Conservation (phyloP, 2,113 vertebrate species). For the Crypturellus undulatus region DNA sequence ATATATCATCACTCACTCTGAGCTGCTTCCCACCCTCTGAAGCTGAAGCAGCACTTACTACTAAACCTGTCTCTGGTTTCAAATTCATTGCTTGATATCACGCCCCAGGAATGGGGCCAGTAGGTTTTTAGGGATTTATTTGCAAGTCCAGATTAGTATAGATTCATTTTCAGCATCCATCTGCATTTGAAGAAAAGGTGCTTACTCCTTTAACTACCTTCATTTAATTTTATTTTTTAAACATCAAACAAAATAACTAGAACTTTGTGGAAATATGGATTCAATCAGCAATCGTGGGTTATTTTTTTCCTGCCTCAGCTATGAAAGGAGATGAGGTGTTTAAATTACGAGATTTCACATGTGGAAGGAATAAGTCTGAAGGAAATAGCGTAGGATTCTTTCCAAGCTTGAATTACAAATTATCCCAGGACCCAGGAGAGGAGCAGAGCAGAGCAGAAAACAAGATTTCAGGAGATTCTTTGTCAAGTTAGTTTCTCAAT, state of each 20-base stretch:
- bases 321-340: constrained; percentile 83
- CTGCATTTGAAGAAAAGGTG: constrained; percentile 5
- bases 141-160: constrained; percentile 65
- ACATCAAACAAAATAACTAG: constrained; percentile 72
- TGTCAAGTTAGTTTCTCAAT: constrained; percentile 70
- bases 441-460: constrained; percentile 72
- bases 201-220: constrained; percentile 69
- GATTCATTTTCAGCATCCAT: constrained; percentile 57
- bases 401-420: constrained; percentile 83
- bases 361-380: constrained; percentile 83
- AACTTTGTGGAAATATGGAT: constrained; percentile 76
- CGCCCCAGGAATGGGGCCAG: constrained; percentile 52
- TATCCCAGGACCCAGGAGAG: constrained; percentile 76
- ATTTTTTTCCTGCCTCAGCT: constrained; percentile 64
- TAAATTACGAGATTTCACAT: constrained; percentile 83
- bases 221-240: constrained; percentile 31
- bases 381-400: constrained; percentile 80
- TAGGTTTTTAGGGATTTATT: constrained; percentile 70
- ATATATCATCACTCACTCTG: constrained; percentile 61
- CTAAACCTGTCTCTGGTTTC: constrained; percentile 60
- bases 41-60: constrained; percentile 64
- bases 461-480: constrained; percentile 73
- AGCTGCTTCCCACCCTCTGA: constrained; percentile 48
- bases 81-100: constrained; percentile 63
- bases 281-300: constrained; percentile 72